Base-by-base conservation (phyloP, 2,113 vertebrate genomes). In the Megaceryle maxima region DNA sequence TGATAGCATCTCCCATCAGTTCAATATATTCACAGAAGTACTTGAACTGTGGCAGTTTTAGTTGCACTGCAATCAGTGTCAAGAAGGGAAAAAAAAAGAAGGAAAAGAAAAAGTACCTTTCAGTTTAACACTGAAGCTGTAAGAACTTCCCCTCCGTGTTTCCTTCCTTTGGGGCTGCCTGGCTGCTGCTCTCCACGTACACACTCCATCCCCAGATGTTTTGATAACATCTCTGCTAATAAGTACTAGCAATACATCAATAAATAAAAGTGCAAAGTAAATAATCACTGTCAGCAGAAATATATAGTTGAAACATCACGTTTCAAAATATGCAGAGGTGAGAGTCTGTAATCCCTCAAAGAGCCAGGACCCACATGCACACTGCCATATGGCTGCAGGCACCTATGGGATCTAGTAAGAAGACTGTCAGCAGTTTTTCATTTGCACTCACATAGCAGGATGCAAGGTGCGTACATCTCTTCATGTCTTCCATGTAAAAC, bases 281-380 rank as follows among this genome's bases (percentile, higher is more conserved):
- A 97, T 97, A 97, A 96, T 97, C 96, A 60, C 96, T 94, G 83
- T 97, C 95, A 94, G 83, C 85, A 87, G 85, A 78, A 94, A 90
- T 88, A 73, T 51, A 74, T 51, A 24, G 78, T 60, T 10, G 7
- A 90, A 78, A 91, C 95, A 72, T 87, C 83, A 73, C 10, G 2
- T 72, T 76, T 87, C 92, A 68, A 88, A 94, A 96, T 70, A 60
- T 6, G 59, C 77, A 59, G 91, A 91, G 56, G 87, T 92, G 90
- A 87, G 91, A 76, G 51, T 70, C 60, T 89, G 75, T 80, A 70
- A 91, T 93, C 78, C 72, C 84, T 92, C 19, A 19, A 94, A 90
- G 80, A 68, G 39, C 86, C 46, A 70, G 63, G 77, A 78, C 43
- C 63, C 37, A 59, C 41, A 0, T 43, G 51, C 41, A 6, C 1